Conservation (phyloP, 2,113 vertebrate species). For the Mobula birostris region DNA sequence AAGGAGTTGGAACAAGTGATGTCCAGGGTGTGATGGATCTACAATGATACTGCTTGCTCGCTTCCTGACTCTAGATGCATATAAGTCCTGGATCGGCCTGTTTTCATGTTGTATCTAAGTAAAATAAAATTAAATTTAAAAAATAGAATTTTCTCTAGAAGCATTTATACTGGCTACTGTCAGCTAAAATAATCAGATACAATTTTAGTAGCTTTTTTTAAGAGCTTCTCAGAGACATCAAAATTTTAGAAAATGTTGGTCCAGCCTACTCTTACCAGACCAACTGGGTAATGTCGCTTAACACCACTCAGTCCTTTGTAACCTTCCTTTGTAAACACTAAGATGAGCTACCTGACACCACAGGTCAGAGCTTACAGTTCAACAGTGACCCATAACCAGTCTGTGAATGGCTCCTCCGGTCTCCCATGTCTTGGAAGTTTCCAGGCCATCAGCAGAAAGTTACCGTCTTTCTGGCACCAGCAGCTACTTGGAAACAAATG, state of each 20-base stretch:
- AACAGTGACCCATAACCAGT: constrained; percentile 20
- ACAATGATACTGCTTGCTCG: too few species aligned
- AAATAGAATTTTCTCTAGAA: not conserved
- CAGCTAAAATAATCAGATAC: not conserved
- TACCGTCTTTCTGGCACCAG: constrained; percentile 11
- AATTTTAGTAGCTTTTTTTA: not conserved
- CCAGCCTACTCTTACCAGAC: not conserved
- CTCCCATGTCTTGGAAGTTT: constrained; percentile 31
- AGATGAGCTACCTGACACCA: constrained; percentile 25
- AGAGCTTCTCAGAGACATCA: not conserved
- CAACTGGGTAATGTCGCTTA: constrained; percentile 11
- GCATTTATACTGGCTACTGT: not conserved
- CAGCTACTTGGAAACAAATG: constrained; percentile 29
- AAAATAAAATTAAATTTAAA: too few species aligned
- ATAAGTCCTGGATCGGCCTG: too few species aligned
- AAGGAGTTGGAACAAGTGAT: too few species aligned
- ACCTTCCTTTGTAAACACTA: constrained; percentile 33
- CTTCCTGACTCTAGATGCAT: too few species aligned
- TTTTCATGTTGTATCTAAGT: too few species aligned
- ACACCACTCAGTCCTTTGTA: not conserved
- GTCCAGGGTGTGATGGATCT: too few species aligned
- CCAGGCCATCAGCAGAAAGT: constrained; percentile 1
- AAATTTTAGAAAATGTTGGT: constrained; percentile 13
- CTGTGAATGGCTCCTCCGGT: constrained; percentile 24
- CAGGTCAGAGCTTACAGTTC: constrained; percentile 22